A percentile compares a stretch with the other conserved stretches of the same genome.
These are phyloP conservation scores for Caenorhabditis tropicalis DNA, from an alignment of 1,140 invertebrate genomes.

Conservation along the genomic window DNA sequence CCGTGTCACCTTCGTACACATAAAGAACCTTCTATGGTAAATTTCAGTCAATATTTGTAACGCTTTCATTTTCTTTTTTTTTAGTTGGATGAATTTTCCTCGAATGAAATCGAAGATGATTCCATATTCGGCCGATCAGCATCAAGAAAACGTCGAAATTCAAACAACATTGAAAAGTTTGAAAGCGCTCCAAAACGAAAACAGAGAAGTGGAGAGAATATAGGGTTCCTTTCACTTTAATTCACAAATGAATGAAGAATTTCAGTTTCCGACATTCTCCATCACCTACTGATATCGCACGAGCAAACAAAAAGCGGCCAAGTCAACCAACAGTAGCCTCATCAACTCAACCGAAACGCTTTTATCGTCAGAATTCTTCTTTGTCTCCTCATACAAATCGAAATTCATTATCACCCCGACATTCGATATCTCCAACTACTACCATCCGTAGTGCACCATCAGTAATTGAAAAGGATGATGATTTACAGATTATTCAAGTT, in stretches of 20 bases:
- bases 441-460: background rate
- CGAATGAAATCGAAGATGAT: background rate
- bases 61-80: no score
- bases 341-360: background rate
- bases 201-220: background rate
- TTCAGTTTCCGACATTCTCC: background rate
- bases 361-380: background rate
- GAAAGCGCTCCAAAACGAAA: background rate
- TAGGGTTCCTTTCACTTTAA: background rate
- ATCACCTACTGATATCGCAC: no score
- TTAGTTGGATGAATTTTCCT: background rate
- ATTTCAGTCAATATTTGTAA: no score
- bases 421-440: background rate
- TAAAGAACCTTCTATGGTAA: background rate
- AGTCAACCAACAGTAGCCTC: background rate
- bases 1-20: background rate
- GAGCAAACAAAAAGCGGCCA: background rate
- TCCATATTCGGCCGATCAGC: background rate
- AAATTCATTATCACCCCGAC: background rate
- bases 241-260: background rate
- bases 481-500: background rate
- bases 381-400: background rate
- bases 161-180: background rate
- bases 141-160: slow-evolving; percentile 4
- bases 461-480: background rate